Percentiles rank a stretch among this genome's conserved stretches.
Conservation (phyloP, 2,797 vertebrate genomes). For the Tenualosa ilisha region DNA sequence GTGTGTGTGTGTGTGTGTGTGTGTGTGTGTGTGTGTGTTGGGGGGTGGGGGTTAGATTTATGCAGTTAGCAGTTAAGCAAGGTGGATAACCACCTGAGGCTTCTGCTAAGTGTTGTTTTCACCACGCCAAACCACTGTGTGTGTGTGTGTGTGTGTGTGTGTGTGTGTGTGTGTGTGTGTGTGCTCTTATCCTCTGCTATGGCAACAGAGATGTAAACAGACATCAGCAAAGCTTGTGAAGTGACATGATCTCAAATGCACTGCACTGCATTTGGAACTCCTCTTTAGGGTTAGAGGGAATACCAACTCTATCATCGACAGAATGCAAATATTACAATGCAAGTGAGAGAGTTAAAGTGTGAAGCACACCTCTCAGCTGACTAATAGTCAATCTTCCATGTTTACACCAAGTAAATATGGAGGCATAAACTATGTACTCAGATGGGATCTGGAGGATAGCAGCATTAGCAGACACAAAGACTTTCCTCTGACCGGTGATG, state of each 20-base stretch:
- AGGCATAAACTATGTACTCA: not conserved
- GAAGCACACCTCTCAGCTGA: not conserved
- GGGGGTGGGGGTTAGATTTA: not conserved
- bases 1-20: not conserved
- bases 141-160: too few relatives aligned
- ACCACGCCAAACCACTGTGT: not conserved
- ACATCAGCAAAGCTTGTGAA: not conserved
- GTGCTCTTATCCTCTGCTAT: not conserved
- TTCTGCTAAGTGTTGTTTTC: conserved; percentile 14
- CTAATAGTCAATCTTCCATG: not conserved
- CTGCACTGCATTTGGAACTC: not conserved
- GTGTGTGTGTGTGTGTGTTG: conserved; percentile 12
- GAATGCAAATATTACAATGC: not conserved
- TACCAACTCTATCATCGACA: not conserved
- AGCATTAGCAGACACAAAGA: not conserved
- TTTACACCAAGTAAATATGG: too few relatives aligned
- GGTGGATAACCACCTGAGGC: conserved; percentile 45
- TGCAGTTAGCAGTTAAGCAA: not conserved
- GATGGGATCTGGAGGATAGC: not conserved
- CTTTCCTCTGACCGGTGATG: not conserved
- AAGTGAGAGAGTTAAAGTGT: not conserved
- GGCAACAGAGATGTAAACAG: not conserved
- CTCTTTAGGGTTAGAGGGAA: not conserved
- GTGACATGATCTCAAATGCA: not conserved
- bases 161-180: too few relatives aligned